Evolutionary conservation across 2,888 invertebrate genomes (phyloP).

Genomic region (Gryllus longicercus): DNA sequence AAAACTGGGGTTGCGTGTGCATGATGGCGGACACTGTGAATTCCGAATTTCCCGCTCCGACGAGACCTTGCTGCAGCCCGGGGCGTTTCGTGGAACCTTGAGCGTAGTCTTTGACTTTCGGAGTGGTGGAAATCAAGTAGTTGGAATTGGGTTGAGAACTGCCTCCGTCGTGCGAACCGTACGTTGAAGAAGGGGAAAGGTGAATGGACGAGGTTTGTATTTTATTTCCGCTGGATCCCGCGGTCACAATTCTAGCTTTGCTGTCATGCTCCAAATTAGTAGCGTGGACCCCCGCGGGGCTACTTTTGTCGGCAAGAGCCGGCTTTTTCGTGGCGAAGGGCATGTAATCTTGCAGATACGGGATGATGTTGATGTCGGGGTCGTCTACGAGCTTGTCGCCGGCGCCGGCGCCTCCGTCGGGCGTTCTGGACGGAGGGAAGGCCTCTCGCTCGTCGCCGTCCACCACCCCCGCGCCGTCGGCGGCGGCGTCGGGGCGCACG

Average conservation of each 20-base stretch:
- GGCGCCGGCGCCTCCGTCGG: background rate
- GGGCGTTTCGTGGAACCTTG: slow-evolving; percentile 37
- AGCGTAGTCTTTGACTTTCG: slow-evolving; percentile 30
- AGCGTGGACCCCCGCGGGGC: background rate
- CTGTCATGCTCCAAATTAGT: background rate
- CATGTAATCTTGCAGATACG: slow-evolving; percentile 50
- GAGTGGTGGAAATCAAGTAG: slow-evolving; percentile 27
- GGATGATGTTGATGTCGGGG: slow-evolving; percentile 47
- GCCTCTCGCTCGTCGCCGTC: slow-evolving; percentile 36
- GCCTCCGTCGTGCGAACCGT: background rate
- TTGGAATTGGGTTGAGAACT: background rate
- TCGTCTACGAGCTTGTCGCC: slow-evolving; percentile 25
- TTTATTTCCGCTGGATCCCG: slow-evolving; percentile 21
- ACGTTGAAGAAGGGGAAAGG: background rate
- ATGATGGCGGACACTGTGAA: slow-evolving; percentile 49
- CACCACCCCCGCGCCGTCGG: slow-evolving; percentile 40
- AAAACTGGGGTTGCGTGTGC: slow-evolving; percentile 44
- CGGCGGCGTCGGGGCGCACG: background rate
- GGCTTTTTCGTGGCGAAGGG: slow-evolving; percentile 47
- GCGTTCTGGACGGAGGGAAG: slow-evolving; percentile 34
- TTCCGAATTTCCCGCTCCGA: slow-evolving; percentile 41
- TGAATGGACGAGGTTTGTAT: background rate
- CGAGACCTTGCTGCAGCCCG: slow-evolving; percentile 26
- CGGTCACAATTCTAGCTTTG: slow-evolving; percentile 29
- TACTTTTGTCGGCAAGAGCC: background rate